Base-by-base conservation (phyloP, 2,113 vertebrate species). In the Thalassoma bifasciatum region DNA sequence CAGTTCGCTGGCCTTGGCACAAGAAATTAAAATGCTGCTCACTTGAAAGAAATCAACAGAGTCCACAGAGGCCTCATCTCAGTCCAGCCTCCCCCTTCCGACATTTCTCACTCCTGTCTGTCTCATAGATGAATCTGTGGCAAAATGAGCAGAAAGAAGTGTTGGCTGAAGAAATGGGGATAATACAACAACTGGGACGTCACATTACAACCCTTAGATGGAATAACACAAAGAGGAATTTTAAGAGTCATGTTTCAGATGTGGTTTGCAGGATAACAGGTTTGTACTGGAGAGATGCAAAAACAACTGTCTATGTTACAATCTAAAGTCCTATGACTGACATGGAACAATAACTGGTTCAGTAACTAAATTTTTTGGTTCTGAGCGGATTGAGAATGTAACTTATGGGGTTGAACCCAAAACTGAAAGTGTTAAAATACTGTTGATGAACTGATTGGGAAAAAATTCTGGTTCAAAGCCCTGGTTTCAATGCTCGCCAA, bases 1-100 rank as follows among this genome's bases (percentile, higher is more conserved):
- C 42, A 62, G 54, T 77, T 34, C 53, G 36, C 66, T 73, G 51
- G 70, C 52, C 52, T 67, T 49, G 51, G 77, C 53, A 54, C 58
- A n/a, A 65, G 26, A 30, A 80, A 81, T 82, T 80, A 79, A 85
- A 81, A 83, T 81, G 66, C 85, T 68, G 67, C 75, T 83, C 67
- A 81, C 74, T 75, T 83, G 52, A 68, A 61, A 78, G 77, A 81
- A 79, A 70, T 81, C 66, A 76, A 60, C 62, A 4, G 38, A 47
- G 56, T 76, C 83, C 68, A 73, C 56, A 60, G 69, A 75, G 74
- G 66, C 82, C 42, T 65, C 42, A 14, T 49, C 67, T 78, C 44
- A 51, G 37, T 51, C 50, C 44, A 3, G 3, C 40, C 44, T 52
- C 54, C 63, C 22, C 47, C 52, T 42, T 49, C 22, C 37, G 5